Percentiles rank a stretch among this genome's conserved stretches.
Evolutionary conservation across 2,797 vertebrate species (phyloP).

Genomic region (Orestias chungarensis): DNA sequence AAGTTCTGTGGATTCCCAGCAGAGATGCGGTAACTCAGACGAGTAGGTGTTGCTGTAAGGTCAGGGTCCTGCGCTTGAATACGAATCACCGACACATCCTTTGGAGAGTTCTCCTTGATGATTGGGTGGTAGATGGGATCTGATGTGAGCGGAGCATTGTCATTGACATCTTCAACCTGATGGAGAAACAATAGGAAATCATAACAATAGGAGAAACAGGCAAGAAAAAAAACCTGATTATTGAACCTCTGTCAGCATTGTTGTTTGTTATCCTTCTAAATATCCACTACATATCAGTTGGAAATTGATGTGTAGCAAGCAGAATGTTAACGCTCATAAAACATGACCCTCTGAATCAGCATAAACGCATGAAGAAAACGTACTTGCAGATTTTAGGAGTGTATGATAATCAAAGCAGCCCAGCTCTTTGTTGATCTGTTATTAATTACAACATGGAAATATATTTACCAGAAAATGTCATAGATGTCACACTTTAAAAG

Average conservation of each 20-base stretch:
- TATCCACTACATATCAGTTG: not conserved
- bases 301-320: conserved; percentile 4
- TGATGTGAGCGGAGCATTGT: conserved; percentile 94
- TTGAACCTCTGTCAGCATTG: conserved; percentile 1
- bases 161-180: conserved; percentile 93
- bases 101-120: conserved; percentile 94
- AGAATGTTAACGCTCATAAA: conserved; percentile 19
- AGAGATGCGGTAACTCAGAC: conserved; percentile 90
- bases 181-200: conserved; percentile 8
- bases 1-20: conserved; percentile 99
- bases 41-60: conserved; percentile 82
- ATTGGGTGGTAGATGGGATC: conserved; percentile 94
- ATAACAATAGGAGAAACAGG: not conserved
- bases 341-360: conserved; percentile 20
- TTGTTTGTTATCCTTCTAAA: not conserved
- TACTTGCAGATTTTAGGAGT: conserved; percentile 21
- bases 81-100: conserved; percentile 92
- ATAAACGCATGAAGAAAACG: conserved; percentile 11
- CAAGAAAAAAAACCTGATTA: not conserved
- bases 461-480: conserved; percentile 62
- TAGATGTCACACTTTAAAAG: conserved; percentile 62
- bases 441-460: conserved; percentile 67
- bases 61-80: conserved; percentile 95
- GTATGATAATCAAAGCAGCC: conserved; percentile 40
- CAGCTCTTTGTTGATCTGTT: conserved; percentile 26